Evolutionary conservation across 2,113 vertebrate species (phyloP), one percentile per base, ranked within the genome.

Genomic region (Malurus elegans): DNA sequence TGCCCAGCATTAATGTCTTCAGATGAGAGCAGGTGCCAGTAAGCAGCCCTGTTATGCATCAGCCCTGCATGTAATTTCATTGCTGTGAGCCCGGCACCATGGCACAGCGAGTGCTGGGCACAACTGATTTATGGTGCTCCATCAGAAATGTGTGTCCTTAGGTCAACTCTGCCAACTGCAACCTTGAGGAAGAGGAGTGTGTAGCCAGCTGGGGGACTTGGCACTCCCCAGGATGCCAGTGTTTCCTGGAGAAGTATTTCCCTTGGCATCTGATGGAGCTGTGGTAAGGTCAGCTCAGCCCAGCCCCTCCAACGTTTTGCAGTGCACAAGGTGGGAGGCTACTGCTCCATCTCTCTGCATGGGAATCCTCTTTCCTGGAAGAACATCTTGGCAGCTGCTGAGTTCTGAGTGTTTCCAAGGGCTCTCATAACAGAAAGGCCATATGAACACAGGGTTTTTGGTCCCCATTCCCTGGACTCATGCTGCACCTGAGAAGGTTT

Each of bases 1-100:
- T 92, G 85, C 61, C 71, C 78, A 91, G 58, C 62, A 53, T 26
- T 86, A 50, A 76, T 24, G 44, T 60, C 71, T 62, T 82, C 84
- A 88, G 62, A 82, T 0, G 1, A 79, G 58, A 83, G 86, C 85
- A 79, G 75, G 38, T 92, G 90, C 88, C 93, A 91, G 84, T 61
- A 91, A 92, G 94, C 4, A 81, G 70, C 85, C 48, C 84, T 92
- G 94, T 61, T 82, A 74, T 1, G 7, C 89, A 87, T 87, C 94
- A 91, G 72, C 65, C 65, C 83, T 34, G 84, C 0, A 0, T 0
- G 3, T 87, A 89, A 92, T 91, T 91, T 71, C 80, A 93, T 34
- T 82, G 84, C 66, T 9, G 6, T 5, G 29, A 92, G 38, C 70
- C 40, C 31, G 2, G 60, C 80, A 32, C 47, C 18, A 4, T 14